Evolutionary conservation across 1,140 invertebrate species (phyloP), one percentile per base, ranked within the genome.

Genomic region (Brachionus koreanus): DNA sequence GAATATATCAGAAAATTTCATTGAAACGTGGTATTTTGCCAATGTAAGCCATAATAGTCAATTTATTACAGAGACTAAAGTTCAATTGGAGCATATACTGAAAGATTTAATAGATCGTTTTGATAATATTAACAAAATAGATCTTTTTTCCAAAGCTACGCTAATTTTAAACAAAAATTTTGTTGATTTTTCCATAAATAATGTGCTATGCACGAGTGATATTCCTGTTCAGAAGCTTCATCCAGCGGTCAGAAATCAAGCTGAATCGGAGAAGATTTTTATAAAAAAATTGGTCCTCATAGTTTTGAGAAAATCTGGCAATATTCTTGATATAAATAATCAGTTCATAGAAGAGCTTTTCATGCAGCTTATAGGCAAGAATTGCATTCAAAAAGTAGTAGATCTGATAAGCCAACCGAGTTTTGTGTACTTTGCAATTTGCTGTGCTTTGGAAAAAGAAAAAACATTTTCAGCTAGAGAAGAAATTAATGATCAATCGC

Each of bases 211-310:
- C n/a, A 39, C 61, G 5, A 33, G 13, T 13, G 16, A n/a, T 0
- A 61, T 63, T 33, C 23, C 46, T 7, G 33, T 19, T 1, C 13
- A 61, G 19, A n/a, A 10, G 2, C 49, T 79, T 7, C 76, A 79
- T 37, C 61, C 76, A 35, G 76, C 76, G n/a, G 33, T 79, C 6
- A 25, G 61, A 23, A 42, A 61, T 61, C 39, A 19, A 10, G 25
- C 76, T 19, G 35, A 65, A 23, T 79, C 76, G 5, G 76, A 79
- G 42, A 79, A 42, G 9, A 37, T 19, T 19, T 65, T 61, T 19
- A 79, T 79, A 6, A 79, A 79, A 61, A 61, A 37, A 61, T 39
- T 79, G 35, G 76, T 79, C n/a, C 49, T 61, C 23, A 2, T 79
- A 23, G n/a, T 79, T 35, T n/a, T 79, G 16, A 49, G 76, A 12